A percentile compares a stretch with the other conserved stretches of the same genome.
phyloP scores from a whole-genome alignment of 92 coral and sea anemone genomes.

The Palythoa caribaeorum region DNA sequence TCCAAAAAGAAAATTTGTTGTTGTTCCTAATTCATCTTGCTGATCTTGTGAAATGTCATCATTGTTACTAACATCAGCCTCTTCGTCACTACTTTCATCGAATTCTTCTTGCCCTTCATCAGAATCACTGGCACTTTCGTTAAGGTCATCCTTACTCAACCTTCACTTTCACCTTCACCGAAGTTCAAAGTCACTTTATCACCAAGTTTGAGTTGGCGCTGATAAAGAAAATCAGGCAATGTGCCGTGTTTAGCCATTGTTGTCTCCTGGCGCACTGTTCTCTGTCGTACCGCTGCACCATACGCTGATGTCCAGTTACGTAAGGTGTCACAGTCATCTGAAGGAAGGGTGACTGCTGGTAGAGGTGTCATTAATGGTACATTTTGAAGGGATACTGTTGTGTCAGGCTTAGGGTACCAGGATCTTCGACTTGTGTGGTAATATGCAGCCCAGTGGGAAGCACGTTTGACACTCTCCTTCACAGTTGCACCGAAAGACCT shows the following conservation, averaged over 20 bases:
- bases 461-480: constrained; percentile 56
- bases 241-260: constrained; percentile 63
- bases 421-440: constrained; percentile 49
- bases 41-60: not conserved
- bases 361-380: constrained; percentile 38
- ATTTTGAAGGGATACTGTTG: not conserved
- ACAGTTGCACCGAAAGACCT: constrained; percentile 28
- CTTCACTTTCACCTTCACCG: constrained; percentile 30
- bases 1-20: too few relatives aligned
- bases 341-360: constrained; percentile 57
- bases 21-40: too few relatives aligned
- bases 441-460: constrained; percentile 43
- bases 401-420: constrained; percentile 51
- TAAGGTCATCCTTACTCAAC: constrained; percentile 37
- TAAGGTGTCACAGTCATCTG: constrained; percentile 63
- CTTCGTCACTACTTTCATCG: constrained; percentile 66
- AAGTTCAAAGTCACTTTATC: constrained; percentile 27
- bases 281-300: constrained; percentile 73
- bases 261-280: constrained; percentile 72
- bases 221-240: constrained; percentile 43
- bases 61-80: constrained; percentile 53
- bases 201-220: constrained; percentile 58
- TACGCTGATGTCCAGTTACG: constrained; percentile 64
- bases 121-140: constrained; percentile 47
- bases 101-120: constrained; percentile 31